Evolutionary conservation across 2,888 invertebrate genomes (phyloP).

Genomic region (Mimachlamys varia): DNA sequence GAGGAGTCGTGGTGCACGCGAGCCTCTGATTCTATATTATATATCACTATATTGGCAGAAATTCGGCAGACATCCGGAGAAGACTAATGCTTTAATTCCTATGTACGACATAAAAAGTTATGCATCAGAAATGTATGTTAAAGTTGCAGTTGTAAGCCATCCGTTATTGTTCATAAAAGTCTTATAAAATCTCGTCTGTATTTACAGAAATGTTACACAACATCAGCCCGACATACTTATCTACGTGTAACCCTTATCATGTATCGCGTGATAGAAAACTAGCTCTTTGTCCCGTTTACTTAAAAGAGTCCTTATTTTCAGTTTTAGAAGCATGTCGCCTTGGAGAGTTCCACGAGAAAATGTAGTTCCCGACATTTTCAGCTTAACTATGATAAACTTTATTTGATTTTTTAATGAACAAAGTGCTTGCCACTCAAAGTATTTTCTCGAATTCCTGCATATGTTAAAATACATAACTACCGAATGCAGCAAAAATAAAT

Average conservation of each 20-base stretch:
- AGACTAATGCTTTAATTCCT: not conserved
- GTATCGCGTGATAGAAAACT: not conserved
- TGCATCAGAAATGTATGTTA: not conserved
- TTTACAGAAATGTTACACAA: conserved; percentile 25
- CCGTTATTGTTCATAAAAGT: conserved; percentile 11
- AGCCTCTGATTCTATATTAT: not conserved
- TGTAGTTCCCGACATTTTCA: too few species aligned
- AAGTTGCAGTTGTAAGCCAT: not conserved
- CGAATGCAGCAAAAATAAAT: too few species aligned
- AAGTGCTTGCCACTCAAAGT: too few species aligned
- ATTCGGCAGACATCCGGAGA: not conserved
- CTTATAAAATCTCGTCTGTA: not conserved
- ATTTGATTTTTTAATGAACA: too few species aligned
- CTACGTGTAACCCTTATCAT: not conserved
- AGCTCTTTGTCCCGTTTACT: not conserved
- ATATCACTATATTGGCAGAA: conserved; percentile 8
- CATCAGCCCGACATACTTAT: not conserved
- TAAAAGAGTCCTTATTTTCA: not conserved
- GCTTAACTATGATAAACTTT: too few species aligned
- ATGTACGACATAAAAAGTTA: not conserved
- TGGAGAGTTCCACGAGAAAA: too few species aligned
- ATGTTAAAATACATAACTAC: too few species aligned
- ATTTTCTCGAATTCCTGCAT: too few species aligned
- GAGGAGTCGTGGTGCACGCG: not conserved
- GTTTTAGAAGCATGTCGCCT: too few species aligned